phyloP scores from a whole-genome alignment of 2,113 vertebrate genomes.

The Pachycephala philippinensis region DNA sequence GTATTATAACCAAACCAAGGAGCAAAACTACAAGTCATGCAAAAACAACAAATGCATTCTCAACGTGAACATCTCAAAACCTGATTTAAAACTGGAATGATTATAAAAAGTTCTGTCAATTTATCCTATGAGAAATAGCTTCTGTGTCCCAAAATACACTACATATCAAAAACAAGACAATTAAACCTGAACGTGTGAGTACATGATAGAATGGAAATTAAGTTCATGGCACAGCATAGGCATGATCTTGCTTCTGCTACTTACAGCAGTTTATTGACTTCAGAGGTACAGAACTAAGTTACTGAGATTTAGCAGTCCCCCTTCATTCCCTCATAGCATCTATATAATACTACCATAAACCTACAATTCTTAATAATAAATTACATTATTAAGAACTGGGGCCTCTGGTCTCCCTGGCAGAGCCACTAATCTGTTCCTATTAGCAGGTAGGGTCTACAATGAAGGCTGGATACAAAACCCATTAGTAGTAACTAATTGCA shows the following conservation, averaged over 20 bases:
- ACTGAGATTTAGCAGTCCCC: background rate
- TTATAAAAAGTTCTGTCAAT: background rate
- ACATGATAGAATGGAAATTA: background rate
- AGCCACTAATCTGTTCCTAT: conserved; percentile 10
- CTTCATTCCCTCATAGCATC: background rate
- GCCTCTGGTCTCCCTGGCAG: background rate
- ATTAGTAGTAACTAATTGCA: conserved; percentile 38
- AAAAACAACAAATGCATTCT: background rate
- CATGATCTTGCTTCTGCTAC: background rate
- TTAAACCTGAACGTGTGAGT: background rate
- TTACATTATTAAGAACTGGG: background rate
- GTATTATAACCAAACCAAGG: background rate
- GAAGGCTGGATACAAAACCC: conserved; percentile 6
- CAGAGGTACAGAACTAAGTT: background rate
- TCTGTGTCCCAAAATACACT: background rate
- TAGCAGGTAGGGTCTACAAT: background rate
- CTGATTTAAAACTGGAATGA: background rate
- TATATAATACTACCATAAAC: background rate
- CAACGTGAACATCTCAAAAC: background rate
- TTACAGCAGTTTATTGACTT: background rate
- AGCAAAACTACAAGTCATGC: background rate
- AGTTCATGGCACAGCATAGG: background rate
- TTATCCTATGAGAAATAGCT: background rate
- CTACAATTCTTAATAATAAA: background rate
- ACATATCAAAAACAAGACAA: background rate